Conservation (phyloP, 2,797 vertebrate species). For the Cercopithecus diana region DNA sequence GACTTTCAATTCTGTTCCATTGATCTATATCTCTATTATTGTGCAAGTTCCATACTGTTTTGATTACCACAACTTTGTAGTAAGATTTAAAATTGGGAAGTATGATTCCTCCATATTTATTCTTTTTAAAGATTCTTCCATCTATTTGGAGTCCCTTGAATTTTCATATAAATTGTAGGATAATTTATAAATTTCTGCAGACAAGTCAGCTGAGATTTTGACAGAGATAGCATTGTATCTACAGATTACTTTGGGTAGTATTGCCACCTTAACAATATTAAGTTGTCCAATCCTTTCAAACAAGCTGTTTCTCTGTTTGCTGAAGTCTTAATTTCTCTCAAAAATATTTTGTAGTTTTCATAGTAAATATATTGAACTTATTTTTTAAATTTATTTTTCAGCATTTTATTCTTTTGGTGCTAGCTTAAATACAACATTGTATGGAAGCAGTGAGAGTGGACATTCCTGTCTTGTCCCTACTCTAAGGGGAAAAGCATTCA, state of each 20-base stretch:
- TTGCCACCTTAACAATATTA: not conserved
- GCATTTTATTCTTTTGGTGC: not conserved
- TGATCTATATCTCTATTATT: not conserved
- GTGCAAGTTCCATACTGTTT: not conserved
- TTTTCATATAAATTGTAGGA: not conserved
- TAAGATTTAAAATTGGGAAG: not conserved
- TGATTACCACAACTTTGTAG: not conserved
- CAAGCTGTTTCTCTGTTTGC: not conserved
- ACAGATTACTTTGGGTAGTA: not conserved
- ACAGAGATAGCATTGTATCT: not conserved
- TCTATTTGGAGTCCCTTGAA: not conserved
- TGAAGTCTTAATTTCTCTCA: not conserved
- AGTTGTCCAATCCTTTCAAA: not conserved
- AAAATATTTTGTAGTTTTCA: not conserved
- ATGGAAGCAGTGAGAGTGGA: not conserved
- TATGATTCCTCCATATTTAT: not conserved
- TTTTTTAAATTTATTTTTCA: not conserved
- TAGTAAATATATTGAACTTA: not conserved
- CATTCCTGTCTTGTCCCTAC: not conserved
- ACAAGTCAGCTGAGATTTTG: not conserved
- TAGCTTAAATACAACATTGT: not conserved
- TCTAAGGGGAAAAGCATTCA: not conserved
- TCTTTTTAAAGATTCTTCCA: not conserved
- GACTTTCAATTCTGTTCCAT: not conserved
- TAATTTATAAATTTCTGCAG: not conserved